Conservation (phyloP, 53 echinoderm and acorn worm species). For the Apostichopus leukothele region DNA sequence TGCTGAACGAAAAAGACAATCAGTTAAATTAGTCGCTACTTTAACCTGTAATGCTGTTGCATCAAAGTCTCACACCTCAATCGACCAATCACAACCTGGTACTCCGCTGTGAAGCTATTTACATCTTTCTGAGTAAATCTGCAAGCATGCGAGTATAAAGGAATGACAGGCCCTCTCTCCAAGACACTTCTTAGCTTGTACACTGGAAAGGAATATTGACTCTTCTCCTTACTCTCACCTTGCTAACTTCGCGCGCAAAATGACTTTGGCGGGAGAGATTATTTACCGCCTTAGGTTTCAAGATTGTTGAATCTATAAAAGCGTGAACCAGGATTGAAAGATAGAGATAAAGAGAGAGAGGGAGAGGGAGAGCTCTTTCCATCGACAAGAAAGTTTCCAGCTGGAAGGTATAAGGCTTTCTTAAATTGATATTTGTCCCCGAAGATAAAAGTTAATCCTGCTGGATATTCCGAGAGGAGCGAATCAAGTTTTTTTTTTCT, state of each 20-base stretch:
- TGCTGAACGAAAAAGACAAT: too few relatives aligned
- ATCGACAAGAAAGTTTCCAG: slow-evolving; percentile 13
- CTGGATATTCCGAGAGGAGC: background rate
- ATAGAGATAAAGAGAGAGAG: too few relatives aligned
- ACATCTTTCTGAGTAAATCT: too few relatives aligned
- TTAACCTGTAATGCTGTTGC: too few relatives aligned
- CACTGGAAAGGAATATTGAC: background rate
- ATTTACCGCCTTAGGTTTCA: slow-evolving; percentile 25
- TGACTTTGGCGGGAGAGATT: slow-evolving; percentile 26
- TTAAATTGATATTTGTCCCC: slow-evolving; percentile 42
- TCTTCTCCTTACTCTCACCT: background rate
- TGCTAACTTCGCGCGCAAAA: slow-evolving; percentile 8
- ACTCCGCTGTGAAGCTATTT: too few relatives aligned
- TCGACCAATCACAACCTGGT: too few relatives aligned
- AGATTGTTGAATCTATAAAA: slow-evolving; percentile 31
- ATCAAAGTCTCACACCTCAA: too few relatives aligned
- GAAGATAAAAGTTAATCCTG: slow-evolving; percentile 18
- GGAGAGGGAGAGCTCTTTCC: background rate
- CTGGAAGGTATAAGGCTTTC: slow-evolving; percentile 11
- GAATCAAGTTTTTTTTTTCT: background rate
- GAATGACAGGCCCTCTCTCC: background rate
- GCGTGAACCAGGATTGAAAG: background rate
- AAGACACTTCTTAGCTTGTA: background rate
- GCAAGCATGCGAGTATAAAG: background rate
- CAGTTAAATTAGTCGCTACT: too few relatives aligned